phyloP scores from a whole-genome alignment of 2,888 invertebrate species.

The Idaea straminata region DNA sequence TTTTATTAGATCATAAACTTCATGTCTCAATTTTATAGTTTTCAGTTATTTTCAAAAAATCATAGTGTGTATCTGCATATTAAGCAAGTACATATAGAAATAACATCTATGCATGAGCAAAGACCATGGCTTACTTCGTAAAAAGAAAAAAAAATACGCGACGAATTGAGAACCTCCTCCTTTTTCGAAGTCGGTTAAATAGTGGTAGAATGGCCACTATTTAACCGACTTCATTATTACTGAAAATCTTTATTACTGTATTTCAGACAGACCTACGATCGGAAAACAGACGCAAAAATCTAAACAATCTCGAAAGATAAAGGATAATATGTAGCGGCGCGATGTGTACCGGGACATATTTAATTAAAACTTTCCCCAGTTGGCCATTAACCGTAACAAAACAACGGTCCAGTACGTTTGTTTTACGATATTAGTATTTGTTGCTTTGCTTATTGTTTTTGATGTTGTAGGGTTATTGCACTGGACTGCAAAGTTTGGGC shows the following conservation, averaged over 20 bases:
- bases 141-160: too few species aligned
- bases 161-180: too few species aligned
- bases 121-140: too few species aligned
- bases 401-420: constrained; percentile 27
- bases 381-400: constrained; percentile 26
- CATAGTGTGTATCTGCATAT: not conserved
- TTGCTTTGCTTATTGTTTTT: constrained; percentile 25
- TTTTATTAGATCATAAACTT: constrained; percentile 1
- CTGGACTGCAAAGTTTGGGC: constrained; percentile 6
- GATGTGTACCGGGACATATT: constrained; percentile 44
- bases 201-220: too few species aligned
- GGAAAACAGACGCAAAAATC: not conserved
- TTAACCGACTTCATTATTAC: too few species aligned
- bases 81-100: too few species aligned
- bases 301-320: constrained; percentile 41
- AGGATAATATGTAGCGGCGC: constrained; percentile 39
- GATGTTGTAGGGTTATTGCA: constrained; percentile 30
- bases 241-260: too few species aligned
- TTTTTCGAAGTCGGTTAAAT: too few species aligned
- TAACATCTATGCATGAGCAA: too few species aligned
- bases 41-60: not conserved
- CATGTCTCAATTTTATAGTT: not conserved
- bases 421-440: constrained; percentile 29
- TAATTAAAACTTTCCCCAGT: constrained; percentile 68
- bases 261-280: not conserved